Evolutionary conservation across 2,888 invertebrate species (phyloP), one percentile per base, ranked within the genome.

Genomic region (Halictus ligatus): DNA sequence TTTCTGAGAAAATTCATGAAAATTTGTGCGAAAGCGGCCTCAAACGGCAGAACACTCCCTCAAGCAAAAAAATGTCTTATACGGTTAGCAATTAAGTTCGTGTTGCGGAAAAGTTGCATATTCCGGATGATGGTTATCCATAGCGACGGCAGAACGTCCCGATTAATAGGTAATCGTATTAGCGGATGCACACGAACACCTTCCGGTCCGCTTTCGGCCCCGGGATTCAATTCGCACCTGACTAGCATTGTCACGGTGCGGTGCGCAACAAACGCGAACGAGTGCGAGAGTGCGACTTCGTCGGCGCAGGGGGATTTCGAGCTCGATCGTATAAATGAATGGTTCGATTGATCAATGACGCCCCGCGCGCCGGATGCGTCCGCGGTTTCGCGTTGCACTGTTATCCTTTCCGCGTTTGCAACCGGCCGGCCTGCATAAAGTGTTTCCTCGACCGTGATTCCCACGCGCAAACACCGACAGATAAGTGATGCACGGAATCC

Each of bases 271-370:
- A 88, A 86, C 76, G 74, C 29, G 74, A 46, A 85, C 81, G 71
- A 84, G 60, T 76, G 73, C 50, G 60, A 64, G 54, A n/a, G 21
- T 54, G 78, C 58, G 64, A 78, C 81, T 81, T 71, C 81, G 67
- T n/a, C 21, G 54, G 54, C 54, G 54, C 21, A 54, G 21, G 21
- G 0, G 54, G 21, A 54, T 54, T 54, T 48, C 35, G 35, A 35
- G 50, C 72, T 74, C 71, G 77, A 29, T 84, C 69, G 78, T 15
- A 74, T 76, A 67, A 89, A 89, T 82, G 74, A 89, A 88, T 87
- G 80, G 80, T 82, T 87, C 35, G 64, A 78, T 84, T 80, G 81
- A 87, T 87, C 80, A 82, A 89, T 89, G 74, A 71, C 54, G 18
- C 79, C 71, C 58, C 58, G 60, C 29, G 58, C 50, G 15, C 25